A percentile compares a stretch with the other conserved stretches of the same genome.
Conservation (phyloP, 2,888 invertebrate species). For the Brenthis ino region DNA sequence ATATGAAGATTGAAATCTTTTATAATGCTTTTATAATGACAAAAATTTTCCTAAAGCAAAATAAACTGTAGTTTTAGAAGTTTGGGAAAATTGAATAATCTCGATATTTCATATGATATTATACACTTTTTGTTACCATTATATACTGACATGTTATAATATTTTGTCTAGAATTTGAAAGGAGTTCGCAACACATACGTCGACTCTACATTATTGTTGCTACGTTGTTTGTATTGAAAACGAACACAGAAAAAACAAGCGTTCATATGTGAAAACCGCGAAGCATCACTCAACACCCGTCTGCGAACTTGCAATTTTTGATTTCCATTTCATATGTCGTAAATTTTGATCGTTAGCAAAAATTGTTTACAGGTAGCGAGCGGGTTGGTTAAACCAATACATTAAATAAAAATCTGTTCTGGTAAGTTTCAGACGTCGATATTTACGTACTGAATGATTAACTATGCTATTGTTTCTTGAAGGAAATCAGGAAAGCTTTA, state of each 20-base stretch:
- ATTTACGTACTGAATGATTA: slow-evolving; percentile 70
- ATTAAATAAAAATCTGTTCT: slow-evolving; percentile 66
- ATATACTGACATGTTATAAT: slow-evolving; percentile 1
- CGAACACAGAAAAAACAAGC: slow-evolving; percentile 21
- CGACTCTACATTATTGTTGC: slow-evolving; percentile 12
- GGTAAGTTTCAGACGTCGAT: slow-evolving; percentile 66
- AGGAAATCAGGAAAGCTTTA: slow-evolving; percentile 25
- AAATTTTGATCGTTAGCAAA: slow-evolving; percentile 59
- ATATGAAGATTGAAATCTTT: too few species aligned
- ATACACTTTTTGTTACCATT: not conserved
- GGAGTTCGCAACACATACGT: slow-evolving; percentile 15
- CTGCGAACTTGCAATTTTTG: slow-evolving; percentile 41
- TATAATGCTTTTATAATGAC: too few species aligned
- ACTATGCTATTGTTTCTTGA: slow-evolving; percentile 68
- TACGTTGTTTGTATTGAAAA: slow-evolving; percentile 16
- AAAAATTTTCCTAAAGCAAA: too few species aligned
- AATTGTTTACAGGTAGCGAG: slow-evolving; percentile 58
- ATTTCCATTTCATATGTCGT: slow-evolving; percentile 47
- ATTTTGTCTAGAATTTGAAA: slow-evolving; percentile 8
- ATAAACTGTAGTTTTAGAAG: too few species aligned
- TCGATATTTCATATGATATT: not conserved
- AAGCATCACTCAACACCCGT: slow-evolving; percentile 42
- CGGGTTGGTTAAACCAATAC: slow-evolving; percentile 54
- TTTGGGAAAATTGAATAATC: too few species aligned
- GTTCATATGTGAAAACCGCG: slow-evolving; percentile 39